These are phyloP conservation scores for Pseudopipra pipra DNA, from an alignment of 2,113 vertebrate genomes.

Conservation along the genomic window DNA sequence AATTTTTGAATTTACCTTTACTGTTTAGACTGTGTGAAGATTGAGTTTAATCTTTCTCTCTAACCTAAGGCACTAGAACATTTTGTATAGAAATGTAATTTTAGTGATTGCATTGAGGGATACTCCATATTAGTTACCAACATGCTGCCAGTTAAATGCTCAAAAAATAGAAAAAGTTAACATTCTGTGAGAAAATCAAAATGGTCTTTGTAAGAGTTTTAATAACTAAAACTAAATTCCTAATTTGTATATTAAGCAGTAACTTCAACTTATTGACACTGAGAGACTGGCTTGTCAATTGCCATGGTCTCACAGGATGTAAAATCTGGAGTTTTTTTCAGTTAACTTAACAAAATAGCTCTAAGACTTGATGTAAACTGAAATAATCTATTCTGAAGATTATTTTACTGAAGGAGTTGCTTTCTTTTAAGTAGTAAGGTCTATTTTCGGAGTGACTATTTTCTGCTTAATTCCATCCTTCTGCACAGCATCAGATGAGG, in stretches of 20 bases:
- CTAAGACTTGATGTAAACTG: neutral
- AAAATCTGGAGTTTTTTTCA: neutral
- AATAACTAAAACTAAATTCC: neutral
- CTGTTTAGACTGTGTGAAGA: neutral
- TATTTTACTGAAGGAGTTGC: neutral
- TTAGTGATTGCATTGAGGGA: neutral
- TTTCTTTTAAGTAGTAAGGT: neutral
- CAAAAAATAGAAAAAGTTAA: neutral
- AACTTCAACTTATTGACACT: neutral
- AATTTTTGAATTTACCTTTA: neutral
- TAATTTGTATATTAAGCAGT: neutral
- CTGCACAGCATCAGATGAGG: neutral
- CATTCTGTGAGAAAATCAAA: neutral
- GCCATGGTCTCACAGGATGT: neutral
- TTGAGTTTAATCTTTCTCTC: neutral
- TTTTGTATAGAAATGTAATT: neutral
- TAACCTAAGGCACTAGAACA: neutral
- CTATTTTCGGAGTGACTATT: conserved; percentile 36
- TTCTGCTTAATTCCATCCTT: conserved; percentile 29
- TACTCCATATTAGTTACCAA: neutral
- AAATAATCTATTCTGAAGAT: neutral
- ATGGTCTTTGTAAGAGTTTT: neutral
- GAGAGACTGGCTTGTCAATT: neutral
- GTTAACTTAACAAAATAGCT: neutral
- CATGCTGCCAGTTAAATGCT: neutral